phyloP scores from a whole-genome alignment of 2,797 vertebrate genomes.

The Nothura maculosa region DNA sequence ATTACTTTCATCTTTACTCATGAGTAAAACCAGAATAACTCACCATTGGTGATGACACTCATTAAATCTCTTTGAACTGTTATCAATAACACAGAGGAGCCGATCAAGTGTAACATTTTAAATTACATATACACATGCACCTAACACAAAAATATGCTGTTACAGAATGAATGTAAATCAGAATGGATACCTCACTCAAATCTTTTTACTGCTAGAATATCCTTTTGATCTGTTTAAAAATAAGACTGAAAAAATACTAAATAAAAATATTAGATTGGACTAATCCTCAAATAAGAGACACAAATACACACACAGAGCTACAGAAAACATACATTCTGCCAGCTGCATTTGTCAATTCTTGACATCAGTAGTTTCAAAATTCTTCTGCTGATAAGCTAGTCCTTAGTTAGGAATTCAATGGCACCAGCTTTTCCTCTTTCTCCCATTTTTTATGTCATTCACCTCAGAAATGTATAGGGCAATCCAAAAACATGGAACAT shows the following conservation, averaged over 20 bases:
- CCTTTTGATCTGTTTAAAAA: not conserved
- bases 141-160: not conserved
- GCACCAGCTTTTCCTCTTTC: not conserved
- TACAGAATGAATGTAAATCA: not conserved
- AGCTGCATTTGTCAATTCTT: not conserved
- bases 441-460: not conserved
- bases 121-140: not conserved
- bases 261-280: not conserved
- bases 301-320: not conserved
- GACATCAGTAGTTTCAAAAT: not conserved
- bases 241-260: not conserved
- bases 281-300: not conserved
- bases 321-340: not conserved
- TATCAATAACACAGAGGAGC: not conserved
- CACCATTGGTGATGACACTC: not conserved
- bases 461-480: not conserved
- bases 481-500: not conserved
- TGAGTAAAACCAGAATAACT: conserved; percentile 49
- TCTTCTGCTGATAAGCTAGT: not conserved
- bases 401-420: not conserved
- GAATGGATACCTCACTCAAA: not conserved
- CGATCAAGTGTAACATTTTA: not conserved
- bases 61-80: conserved; percentile 21
- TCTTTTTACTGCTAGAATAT: not conserved
- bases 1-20: conserved; percentile 53